Conservation (phyloP, 1,140 invertebrate species). For the Maniola jurtina region DNA sequence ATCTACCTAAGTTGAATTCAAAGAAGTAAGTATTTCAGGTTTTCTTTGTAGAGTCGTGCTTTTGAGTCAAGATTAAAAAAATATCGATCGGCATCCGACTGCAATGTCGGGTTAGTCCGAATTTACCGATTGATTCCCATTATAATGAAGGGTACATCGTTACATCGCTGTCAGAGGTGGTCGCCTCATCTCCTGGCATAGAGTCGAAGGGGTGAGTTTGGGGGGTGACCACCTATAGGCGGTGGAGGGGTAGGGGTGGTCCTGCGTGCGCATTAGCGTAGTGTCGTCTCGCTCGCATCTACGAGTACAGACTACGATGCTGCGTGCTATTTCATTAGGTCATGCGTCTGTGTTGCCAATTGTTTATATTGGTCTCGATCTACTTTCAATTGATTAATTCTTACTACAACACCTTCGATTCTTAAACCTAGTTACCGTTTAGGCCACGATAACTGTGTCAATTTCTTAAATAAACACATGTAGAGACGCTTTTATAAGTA, state of each 20-base stretch:
- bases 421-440: conserved; percentile 35
- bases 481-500: not conserved
- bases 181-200: conserved; percentile 48
- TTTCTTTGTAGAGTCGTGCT: not conserved
- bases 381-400: conserved; percentile 75
- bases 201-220: conserved; percentile 58
- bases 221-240: conserved; percentile 25
- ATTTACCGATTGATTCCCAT: conserved; percentile 76
- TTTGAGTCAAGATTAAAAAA: conserved; percentile 17
- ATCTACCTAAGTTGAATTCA: no score
- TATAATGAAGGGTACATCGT: conserved; percentile 75
- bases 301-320: conserved; percentile 47
- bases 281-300: conserved; percentile 43
- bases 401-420: conserved; percentile 63
- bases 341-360: conserved; percentile 65
- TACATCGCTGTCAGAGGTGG: conserved; percentile 68
- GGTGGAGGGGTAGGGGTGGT: conserved; percentile 3
- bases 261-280: conserved; percentile 66
- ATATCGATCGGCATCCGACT: conserved; percentile 25
- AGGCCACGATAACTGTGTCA: conserved; percentile 11
- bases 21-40: not conserved
- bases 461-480: conserved; percentile 1
- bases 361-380: conserved; percentile 74
- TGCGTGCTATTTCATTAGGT: conserved; percentile 70
- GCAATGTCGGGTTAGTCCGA: conserved; percentile 38